These are phyloP conservation scores for Lepidotrigona ventralis DNA, from an alignment of 1,140 invertebrate species.

Conservation along the genomic window DNA sequence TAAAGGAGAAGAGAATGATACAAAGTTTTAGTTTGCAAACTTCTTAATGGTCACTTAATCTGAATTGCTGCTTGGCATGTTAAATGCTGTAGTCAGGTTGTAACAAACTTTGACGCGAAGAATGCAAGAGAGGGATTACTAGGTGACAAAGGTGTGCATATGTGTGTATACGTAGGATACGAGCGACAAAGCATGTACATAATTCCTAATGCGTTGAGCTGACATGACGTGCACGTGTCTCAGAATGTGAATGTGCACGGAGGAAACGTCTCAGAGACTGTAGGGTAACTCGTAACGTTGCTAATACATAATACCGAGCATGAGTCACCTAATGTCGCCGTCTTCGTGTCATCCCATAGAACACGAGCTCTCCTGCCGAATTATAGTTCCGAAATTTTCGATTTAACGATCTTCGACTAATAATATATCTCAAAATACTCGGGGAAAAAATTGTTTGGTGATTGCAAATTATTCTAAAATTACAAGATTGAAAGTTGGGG, in stretches of 20 bases:
- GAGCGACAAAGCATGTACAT: conserved; percentile 6
- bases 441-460: not conserved
- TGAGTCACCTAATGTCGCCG: not conserved
- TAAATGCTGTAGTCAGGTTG: no score
- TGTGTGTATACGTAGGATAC: not conserved
- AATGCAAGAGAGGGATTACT: not conserved
- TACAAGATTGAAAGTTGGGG: not conserved
- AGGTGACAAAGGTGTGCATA: not conserved
- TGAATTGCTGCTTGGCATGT: not conserved
- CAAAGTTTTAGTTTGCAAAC: not conserved
- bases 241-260: not conserved
- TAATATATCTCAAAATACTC: not conserved
- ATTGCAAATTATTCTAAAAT: not conserved
- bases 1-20: not conserved
- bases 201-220: conserved; percentile 23
- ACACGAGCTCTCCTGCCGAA: not conserved
- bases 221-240: conserved; percentile 20
- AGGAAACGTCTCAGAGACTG: not conserved
- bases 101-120: not conserved
- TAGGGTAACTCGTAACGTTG: not conserved
- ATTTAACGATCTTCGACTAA: not conserved
- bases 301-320: not conserved
- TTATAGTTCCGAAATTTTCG: not conserved
- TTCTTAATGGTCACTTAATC: not conserved
- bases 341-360: not conserved